phyloP scores from a whole-genome alignment of 2,113 vertebrate genomes.

The Diadophis punctatus region DNA sequence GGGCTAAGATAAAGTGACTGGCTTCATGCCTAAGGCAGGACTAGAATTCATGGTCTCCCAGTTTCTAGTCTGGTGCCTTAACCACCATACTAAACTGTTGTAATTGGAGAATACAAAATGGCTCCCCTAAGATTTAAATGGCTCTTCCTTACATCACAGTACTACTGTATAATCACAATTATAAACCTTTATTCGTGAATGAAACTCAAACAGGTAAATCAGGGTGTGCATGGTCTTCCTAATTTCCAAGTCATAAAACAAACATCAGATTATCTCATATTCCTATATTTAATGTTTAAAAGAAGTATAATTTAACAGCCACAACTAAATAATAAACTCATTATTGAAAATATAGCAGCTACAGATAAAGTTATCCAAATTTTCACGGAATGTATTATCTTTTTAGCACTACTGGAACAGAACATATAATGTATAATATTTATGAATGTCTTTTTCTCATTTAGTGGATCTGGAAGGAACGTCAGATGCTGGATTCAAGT shows the following conservation, averaged over 20 bases:
- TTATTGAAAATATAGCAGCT: not conserved
- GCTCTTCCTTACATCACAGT: not conserved
- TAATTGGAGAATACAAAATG: not conserved
- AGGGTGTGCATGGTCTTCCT: not conserved
- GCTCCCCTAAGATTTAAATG: not conserved
- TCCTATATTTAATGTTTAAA: not conserved
- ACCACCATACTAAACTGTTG: not conserved
- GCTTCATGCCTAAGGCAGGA: not conserved
- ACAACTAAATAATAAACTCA: not conserved
- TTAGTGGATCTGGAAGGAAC: slow-evolving; percentile 13
- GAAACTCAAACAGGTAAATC: not conserved
- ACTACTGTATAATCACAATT: not conserved
- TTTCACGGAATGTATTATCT: not conserved
- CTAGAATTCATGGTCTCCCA: not conserved
- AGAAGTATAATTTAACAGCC: not conserved
- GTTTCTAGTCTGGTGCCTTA: not conserved
- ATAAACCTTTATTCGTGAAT: not conserved
- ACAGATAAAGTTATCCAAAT: not conserved
- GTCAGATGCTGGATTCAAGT: slow-evolving; percentile 3
- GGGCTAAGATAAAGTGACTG: not conserved
- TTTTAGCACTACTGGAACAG: not conserved
- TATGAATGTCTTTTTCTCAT: slow-evolving; percentile 1
- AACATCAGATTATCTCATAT: not conserved
- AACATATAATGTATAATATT: not conserved
- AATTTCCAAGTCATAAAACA: not conserved